phyloP scores from a whole-genome alignment of 2,797 vertebrate species.

The Atherinosoma microstoma region DNA sequence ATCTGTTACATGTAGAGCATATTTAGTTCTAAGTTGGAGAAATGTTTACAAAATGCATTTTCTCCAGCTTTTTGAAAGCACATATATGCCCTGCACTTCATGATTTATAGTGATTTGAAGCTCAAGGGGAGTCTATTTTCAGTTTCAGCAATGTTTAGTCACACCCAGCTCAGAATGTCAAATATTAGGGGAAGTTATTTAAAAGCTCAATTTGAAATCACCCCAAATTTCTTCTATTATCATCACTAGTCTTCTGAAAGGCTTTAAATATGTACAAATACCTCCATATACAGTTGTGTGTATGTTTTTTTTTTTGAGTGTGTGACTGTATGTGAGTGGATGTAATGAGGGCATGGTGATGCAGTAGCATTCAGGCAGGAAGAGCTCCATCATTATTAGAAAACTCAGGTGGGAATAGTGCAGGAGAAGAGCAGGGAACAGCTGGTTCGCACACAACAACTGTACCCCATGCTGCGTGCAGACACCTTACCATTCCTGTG shows the following conservation, averaged over 20 bases:
- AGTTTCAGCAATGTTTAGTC: constrained; percentile 1
- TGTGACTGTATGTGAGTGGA: constrained; percentile 26
- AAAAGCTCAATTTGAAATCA: neutral
- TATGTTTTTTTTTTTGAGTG: neutral
- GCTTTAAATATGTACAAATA: neutral
- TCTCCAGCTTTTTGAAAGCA: constrained; percentile 4
- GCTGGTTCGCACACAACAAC: constrained; percentile 53
- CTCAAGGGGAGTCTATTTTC: neutral
- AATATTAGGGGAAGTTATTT: fast-evolving
- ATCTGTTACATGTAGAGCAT: constrained; percentile 47
- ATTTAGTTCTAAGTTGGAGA: constrained; percentile 28
- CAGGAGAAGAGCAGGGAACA: constrained; percentile 50
- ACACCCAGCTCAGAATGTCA: constrained; percentile 5
- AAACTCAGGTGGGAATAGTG: constrained; percentile 66
- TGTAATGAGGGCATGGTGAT: constrained; percentile 75
- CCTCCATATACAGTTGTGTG: constrained; percentile 7
- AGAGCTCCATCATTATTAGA: constrained; percentile 65
- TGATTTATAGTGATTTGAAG: constrained; percentile 33
- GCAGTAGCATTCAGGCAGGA: constrained; percentile 54
- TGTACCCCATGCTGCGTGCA: constrained; percentile 8
- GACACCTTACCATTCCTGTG: constrained; percentile 25
- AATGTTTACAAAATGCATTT: constrained; percentile 10
- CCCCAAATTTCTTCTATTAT: neutral
- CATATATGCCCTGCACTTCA: constrained; percentile 3
- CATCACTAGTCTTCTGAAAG: neutral